Percentiles rank a stretch among this genome's conserved stretches.
phyloP scores from a whole-genome alignment of 2,888 invertebrate genomes.

The Hyalella azteca region DNA sequence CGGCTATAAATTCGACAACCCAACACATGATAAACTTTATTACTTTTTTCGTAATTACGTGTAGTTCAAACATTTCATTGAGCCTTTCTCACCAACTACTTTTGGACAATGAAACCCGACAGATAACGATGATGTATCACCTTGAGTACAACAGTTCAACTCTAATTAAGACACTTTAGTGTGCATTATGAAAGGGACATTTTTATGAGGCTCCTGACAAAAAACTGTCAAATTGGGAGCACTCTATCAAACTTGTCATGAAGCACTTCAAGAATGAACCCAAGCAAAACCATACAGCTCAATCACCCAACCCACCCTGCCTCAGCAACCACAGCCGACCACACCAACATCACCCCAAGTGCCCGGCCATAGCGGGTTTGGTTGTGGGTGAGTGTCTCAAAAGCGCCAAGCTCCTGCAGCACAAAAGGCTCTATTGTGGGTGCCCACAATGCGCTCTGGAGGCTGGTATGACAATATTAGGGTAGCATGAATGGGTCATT shows the following conservation, averaged over 20 bases:
- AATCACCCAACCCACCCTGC: too few relatives aligned
- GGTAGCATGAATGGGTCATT: conserved; percentile 28
- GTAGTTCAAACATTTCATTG: too few relatives aligned
- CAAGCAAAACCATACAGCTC: not conserved
- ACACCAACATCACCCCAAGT: too few relatives aligned
- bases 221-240: conserved; percentile 23
- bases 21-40: too few relatives aligned
- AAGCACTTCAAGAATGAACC: not conserved
- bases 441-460: conserved; percentile 6
- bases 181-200: not conserved
- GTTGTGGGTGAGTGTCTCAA: too few relatives aligned
- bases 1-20: too few relatives aligned
- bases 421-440: not conserved
- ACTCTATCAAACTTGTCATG: conserved; percentile 25
- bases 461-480: conserved; percentile 34
- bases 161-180: not conserved
- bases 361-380: too few relatives aligned
- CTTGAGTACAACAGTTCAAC: not conserved
- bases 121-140: conserved; percentile 1
- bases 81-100: too few relatives aligned
- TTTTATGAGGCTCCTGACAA: not conserved
- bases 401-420: not conserved
- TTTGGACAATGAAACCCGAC: not conserved
- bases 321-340: too few relatives aligned
- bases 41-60: too few relatives aligned